A percentile compares a stretch with the other conserved stretches of the same genome.
Conservation (phyloP, 2,888 invertebrate genomes). For the Platypus cylindrus region DNA sequence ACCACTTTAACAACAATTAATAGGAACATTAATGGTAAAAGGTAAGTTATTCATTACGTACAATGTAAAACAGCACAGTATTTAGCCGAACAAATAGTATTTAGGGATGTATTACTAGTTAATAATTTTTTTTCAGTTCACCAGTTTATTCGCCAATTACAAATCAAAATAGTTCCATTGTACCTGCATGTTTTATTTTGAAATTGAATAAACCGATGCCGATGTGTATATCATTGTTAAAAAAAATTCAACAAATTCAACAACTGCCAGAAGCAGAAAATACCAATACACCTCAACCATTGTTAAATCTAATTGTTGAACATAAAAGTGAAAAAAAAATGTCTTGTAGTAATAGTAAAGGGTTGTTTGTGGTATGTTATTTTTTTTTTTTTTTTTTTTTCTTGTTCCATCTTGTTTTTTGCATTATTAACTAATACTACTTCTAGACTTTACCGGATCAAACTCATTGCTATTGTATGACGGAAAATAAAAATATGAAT, state of each 20-base stretch:
- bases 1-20: slow-evolving; percentile 56
- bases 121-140: slow-evolving; percentile 37
- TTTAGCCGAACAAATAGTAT: too few species aligned
- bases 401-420: background rate
- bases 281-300: slow-evolving; percentile 36
- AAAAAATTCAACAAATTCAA: slow-evolving; percentile 49
- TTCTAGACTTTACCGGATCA: slow-evolving; percentile 80
- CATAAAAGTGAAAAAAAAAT: slow-evolving; percentile 63
- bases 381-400: too few species aligned
- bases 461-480: slow-evolving; percentile 87
- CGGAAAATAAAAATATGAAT: slow-evolving; percentile 62
- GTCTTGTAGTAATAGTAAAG: slow-evolving; percentile 59
- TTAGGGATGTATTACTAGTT: background rate
- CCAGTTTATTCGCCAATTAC: slow-evolving; percentile 73
- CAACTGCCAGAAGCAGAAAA: slow-evolving; percentile 44
- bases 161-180: slow-evolving; percentile 72
- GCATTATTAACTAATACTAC: slow-evolving; percentile 8
- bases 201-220: slow-evolving; percentile 73
- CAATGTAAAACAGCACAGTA: too few species aligned
- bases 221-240: slow-evolving; percentile 62
- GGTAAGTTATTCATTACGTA: slow-evolving; percentile 37
- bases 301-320: slow-evolving; percentile 67
- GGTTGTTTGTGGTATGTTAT: slow-evolving; percentile 54
- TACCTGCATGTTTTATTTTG: slow-evolving; percentile 84
- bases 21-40: slow-evolving; percentile 60